Base-by-base conservation (phyloP, 2,113 vertebrate species). In the Heptranchias perlo region DNA sequence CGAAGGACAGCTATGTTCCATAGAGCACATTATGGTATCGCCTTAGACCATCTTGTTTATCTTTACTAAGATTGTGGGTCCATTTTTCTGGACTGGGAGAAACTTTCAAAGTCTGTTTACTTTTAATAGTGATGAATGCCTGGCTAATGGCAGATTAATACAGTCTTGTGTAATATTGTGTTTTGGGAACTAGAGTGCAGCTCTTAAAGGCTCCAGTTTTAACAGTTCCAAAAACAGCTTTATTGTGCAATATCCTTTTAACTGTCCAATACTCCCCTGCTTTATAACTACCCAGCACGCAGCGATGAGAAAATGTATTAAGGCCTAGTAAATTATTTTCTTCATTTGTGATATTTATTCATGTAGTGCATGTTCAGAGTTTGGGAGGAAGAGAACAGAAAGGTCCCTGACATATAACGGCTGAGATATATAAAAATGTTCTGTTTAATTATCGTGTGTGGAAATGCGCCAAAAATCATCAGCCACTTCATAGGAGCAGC, bases 151-250 rank as follows among this genome's bases (percentile, higher is more conserved):
- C 65, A 95, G 94, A 95, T 95, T 95, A 58, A 49, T 49, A 67
- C 21, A 67, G 44, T 69, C 64, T 95, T 95, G 94, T 95, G 65
- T 31, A 69, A 69, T 28, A 35, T 31, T 35, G n/a, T 94, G 62
- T 39, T 67, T 47, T 65, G 64, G 52, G 64, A 91, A 47, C 62
- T 44, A 28, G 39, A 44, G 52, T 35, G n/a, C 61, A 16, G 62
- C 16, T 65, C 18, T 94, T 94, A 65, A 94, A 64, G 44, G 25
- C 47, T 65, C 8, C 31, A 16, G 23, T 95, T 73, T 69, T 2
- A 95, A 49, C 65, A 49, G 25, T 95, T 95, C 94, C 65, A 95
- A 95, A 67, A 95, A 52, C 44, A 69, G 65, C 64, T 2, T 95
- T 69, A 49, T 69, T 67, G 44, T 69, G 44, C 44, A 69, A 69